Evolutionary conservation across 64 coral and sea anemone genomes (phyloP), one percentile per base, ranked within the genome.

Genomic region (Porites lutea): DNA sequence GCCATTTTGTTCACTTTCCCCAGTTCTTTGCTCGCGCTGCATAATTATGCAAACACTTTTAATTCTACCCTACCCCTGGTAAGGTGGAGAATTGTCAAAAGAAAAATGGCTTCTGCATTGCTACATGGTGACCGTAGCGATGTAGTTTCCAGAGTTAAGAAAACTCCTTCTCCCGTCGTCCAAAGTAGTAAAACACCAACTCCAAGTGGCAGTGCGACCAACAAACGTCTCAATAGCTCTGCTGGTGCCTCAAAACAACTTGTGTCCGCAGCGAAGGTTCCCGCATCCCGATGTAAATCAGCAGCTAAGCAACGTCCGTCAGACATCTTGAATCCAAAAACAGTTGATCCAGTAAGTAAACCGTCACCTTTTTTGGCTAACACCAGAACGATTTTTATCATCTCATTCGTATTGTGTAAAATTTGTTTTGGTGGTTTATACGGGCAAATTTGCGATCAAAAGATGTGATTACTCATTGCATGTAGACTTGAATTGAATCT

Each of bases 301-400:
- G 87, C 78, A 51, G 37, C 88, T 18, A 97, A 61, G 49, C 88
- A 86, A 48, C 96, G 96, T 82, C 96, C 96, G 15, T 98, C 96
- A 11, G 90, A 98, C 79, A 89, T 91, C 60, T 87, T 98, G 20
- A 98, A 98, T 68, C 96, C 96, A 79, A 98, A 98, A 59, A 98
- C 96, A 37, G 76, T 95, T 52, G 96, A 98, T 52, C 96, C 96
- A 71, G 96, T 98, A 86, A 92, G 76, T 8, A 65, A 58, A 61
- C 54, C 12, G 54, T 57, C 54, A 57, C 7, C 12, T 4, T 12
- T 57, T 57, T 57, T 57, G 12, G 54, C 7, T 57, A 7, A 1
- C 54, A 57, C 7, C 54, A 9, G 27, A 37, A 37, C 27, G 27
- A 37, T 1, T 37, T 37, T 37, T 37, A 37, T 57, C 12, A 57